Evolutionary conservation across 2,797 vertebrate genomes (phyloP).

Genomic region (Podargus strigoides): DNA sequence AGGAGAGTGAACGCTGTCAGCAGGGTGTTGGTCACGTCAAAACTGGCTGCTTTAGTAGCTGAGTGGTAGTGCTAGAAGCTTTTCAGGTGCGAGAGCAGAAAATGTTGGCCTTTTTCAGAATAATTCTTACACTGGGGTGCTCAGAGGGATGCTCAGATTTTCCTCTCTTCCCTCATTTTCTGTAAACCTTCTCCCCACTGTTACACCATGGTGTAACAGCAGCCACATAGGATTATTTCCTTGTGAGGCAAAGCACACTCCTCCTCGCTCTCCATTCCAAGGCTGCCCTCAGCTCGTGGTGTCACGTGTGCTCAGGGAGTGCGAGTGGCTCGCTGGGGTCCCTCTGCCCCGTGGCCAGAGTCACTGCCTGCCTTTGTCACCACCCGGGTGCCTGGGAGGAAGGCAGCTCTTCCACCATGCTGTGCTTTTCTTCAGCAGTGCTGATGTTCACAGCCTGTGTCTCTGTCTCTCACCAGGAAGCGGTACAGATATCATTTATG

Average conservation of each 20-base stretch:
- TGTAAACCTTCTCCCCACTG: neutral
- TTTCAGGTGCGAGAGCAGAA: neutral
- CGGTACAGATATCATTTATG: neutral
- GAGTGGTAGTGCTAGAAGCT: neutral
- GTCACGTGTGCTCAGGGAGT: rapidly evolving
- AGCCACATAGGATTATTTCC: no score
- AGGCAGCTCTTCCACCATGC: no score
- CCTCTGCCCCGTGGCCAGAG: neutral
- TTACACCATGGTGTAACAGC: no score
- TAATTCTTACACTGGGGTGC: neutral
- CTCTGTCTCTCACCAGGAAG: neutral
- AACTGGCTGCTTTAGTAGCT: neutral
- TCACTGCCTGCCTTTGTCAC: neutral
- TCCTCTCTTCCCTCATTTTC: neutral
- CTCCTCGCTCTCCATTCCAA: neutral
- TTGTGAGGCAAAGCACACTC: no score
- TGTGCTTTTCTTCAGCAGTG: neutral
- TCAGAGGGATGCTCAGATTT: neutral
- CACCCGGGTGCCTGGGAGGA: neutral
- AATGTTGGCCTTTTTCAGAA: neutral
- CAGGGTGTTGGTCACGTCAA: neutral
- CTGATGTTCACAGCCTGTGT: neutral
- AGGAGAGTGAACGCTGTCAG: rapidly evolving
- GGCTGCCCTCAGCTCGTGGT: rapidly evolving
- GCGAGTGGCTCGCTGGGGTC: no score